Percentiles rank a stretch among this genome's conserved stretches.
Evolutionary conservation across 2,797 vertebrate species (phyloP).

Genomic region (Natrix natrix): DNA sequence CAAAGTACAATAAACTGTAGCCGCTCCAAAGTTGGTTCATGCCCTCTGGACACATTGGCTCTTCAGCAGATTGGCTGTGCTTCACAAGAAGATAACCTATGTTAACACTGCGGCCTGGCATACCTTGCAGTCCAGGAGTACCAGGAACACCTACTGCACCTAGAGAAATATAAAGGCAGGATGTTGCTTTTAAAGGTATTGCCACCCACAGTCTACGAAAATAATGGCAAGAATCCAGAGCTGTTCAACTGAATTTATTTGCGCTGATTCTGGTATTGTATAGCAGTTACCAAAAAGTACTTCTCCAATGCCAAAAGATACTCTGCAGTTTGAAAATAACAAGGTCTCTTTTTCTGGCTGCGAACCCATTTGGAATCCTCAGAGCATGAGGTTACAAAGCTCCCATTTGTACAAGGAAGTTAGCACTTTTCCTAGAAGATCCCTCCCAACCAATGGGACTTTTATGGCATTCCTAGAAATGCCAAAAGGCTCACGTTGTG

Average conservation of each 20-base stretch:
- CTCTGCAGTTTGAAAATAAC: neutral
- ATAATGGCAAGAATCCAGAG: neutral
- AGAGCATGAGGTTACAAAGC: neutral
- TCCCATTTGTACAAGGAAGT: neutral
- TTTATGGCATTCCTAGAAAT: neutral
- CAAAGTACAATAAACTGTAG: conserved; percentile 95
- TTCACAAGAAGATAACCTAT: conserved; percentile 98
- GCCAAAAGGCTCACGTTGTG: neutral
- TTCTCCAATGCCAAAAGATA: neutral
- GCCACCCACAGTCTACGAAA: neutral
- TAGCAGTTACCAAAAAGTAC: neutral
- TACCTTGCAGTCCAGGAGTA: conserved; percentile 79
- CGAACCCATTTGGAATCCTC: neutral
- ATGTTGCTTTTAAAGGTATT: neutral
- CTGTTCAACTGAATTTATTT: neutral
- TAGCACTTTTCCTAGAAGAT: neutral
- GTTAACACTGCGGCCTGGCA: conserved; percentile 93
- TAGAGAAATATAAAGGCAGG: conserved; percentile 25
- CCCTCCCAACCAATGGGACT: neutral
- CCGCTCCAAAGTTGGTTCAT: conserved; percentile 96
- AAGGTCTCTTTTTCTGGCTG: neutral
- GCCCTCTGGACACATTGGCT: conserved; percentile 92
- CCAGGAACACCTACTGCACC: conserved; percentile 80
- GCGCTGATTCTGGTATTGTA: neutral
- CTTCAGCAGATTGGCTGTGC: conserved; percentile 92